Evolutionary conservation across 1,140 invertebrate species (phyloP).

Genomic region (Xylocopa sonorina): DNA sequence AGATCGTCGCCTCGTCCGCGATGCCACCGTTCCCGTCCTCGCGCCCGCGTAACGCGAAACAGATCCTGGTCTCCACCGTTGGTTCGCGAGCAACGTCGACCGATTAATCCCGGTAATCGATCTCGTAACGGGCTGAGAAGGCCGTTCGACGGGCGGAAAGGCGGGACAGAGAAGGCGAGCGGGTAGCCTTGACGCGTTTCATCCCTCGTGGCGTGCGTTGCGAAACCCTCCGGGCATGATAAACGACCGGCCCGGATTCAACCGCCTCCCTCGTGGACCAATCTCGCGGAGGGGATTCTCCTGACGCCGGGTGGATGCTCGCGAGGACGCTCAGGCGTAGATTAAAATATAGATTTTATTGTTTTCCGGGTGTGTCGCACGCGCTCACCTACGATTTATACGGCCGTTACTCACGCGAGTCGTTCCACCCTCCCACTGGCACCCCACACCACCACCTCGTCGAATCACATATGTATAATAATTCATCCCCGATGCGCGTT

Average conservation of each 20-base stretch:
- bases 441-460: too few relatives aligned
- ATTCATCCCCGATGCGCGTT: slow-evolving; percentile 75
- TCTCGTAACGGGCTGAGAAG: neutral
- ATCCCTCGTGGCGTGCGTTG: slow-evolving; percentile 41
- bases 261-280: slow-evolving; percentile 48
- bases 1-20: slow-evolving; percentile 22
- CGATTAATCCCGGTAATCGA: slow-evolving; percentile 9
- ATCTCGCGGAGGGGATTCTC: slow-evolving; percentile 58
- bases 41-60: too few relatives aligned
- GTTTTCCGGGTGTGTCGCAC: slow-evolving; percentile 72
- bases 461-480: slow-evolving; percentile 73
- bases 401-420: slow-evolving; percentile 71
- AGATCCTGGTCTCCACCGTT: too few relatives aligned
- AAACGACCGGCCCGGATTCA: slow-evolving; percentile 67
- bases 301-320: slow-evolving; percentile 48
- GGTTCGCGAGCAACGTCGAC: neutral
- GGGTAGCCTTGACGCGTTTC: slow-evolving; percentile 43
- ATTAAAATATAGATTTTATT: slow-evolving; percentile 82
- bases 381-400: slow-evolving; percentile 73
- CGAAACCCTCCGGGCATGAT: slow-evolving; percentile 67
- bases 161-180: neutral
- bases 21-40: too few relatives aligned
- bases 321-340: slow-evolving; percentile 65
- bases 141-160: neutral
- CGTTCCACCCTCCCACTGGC: too few relatives aligned